Evolutionary conservation across 1,140 invertebrate species (phyloP), one percentile per base, ranked within the genome.

Genomic region (Acromyrmex charruanus): DNA sequence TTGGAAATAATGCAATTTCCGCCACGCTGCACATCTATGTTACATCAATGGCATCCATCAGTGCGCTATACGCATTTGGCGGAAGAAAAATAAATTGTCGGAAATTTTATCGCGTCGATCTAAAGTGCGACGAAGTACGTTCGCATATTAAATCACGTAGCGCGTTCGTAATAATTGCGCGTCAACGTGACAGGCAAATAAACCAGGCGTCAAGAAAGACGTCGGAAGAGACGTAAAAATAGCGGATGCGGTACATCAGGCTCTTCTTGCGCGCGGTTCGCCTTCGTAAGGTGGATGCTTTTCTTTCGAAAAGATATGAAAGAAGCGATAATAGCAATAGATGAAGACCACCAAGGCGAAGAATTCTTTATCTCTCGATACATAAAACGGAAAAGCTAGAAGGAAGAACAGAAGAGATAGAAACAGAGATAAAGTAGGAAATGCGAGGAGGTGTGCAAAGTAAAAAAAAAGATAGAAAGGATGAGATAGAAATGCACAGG

Each of bases 1-100:
- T 44, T 53, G 69, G 75, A 74, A 74, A 75, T 84, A 84, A 84
- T 31, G 39, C 80, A 84, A 84, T 84, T 84, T 84, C 55, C 69
- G 39, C n/a, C 39, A 28, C 14, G 55, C 53, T 55, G 18, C 16
- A 28, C 9, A 44, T 44, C 39, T 44, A 44, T 18, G 39, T 25
- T 66, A 39, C 44, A 35, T 39, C 68, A 72, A 82, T 82, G 28
- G 28, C 55, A 55, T 51, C 69, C 39, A 25, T 72, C 53, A 25
- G 18, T 16, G 3, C 68, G 59, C 16, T 51, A 7, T 39, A 77
- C 28, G 18, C 21, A 69, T 74, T 82, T 16, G 21, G 61, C 55
- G 55, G 35, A 75, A 61, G 55, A 74, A 75, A 59, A 84, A 75
- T 69, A 82, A 82, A 84, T 84, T 75, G 69, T 75, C 44, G 80